phyloP scores from a whole-genome alignment of 53 echinoderm and acorn worm species.

The Crossaster papposus region DNA sequence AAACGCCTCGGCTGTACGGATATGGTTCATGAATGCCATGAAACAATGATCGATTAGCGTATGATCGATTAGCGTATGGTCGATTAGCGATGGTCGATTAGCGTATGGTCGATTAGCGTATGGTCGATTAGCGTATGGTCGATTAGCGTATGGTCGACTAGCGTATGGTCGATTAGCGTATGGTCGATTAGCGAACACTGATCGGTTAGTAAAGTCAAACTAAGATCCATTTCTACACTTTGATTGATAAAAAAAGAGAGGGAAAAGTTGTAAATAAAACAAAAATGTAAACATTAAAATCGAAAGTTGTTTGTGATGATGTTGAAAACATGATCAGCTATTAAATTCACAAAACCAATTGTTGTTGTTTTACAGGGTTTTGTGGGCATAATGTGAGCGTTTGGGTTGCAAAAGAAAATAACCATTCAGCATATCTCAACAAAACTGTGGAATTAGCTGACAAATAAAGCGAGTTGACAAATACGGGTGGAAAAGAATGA shows the following conservation, averaged over 20 bases:
- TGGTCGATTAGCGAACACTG: not conserved
- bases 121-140: too few relatives aligned
- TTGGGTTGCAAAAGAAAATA: not conserved
- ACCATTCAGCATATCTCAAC: too few relatives aligned
- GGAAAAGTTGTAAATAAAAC: not conserved
- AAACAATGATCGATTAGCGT: not conserved
- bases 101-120: too few relatives aligned
- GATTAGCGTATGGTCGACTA: too few relatives aligned
- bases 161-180: too few relatives aligned
- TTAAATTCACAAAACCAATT: not conserved
- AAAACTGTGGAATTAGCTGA: too few relatives aligned
- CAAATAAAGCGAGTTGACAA: not conserved
- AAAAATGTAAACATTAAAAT: not conserved
- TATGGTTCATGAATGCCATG: slow-evolving; percentile 53
- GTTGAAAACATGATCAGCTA: not conserved
- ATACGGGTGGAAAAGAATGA: not conserved
- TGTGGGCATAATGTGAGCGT: not conserved
- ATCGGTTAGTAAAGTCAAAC: not conserved
- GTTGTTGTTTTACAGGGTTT: not conserved
- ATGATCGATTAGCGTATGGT: too few relatives aligned
- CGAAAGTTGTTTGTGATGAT: not conserved
- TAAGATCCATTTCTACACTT: not conserved
- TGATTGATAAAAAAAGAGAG: not conserved
- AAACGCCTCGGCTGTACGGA: slow-evolving; percentile 48
- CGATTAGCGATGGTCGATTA: too few relatives aligned